A percentile compares a stretch with the other conserved stretches of the same genome.
Evolutionary conservation across 2,797 vertebrate species (phyloP).

Genomic region (Crossoptilon crossoptilon): DNA sequence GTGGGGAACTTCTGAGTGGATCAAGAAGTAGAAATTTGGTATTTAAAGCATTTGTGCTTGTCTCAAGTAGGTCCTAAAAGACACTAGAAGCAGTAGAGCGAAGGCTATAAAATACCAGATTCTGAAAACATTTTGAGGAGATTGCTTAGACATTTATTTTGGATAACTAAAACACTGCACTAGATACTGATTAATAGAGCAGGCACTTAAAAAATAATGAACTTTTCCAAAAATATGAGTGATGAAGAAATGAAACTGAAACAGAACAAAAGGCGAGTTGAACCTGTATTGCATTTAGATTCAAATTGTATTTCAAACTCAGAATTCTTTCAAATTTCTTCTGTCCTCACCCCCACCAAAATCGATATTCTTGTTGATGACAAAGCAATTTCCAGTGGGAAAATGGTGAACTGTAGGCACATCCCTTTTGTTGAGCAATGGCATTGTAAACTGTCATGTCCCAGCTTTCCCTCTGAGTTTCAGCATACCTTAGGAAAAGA

Average conservation of each 20-base stretch:
- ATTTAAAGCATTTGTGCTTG: background rate
- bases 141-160: background rate
- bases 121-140: background rate
- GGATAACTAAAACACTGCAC: background rate
- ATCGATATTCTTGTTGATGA: background rate
- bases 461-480: background rate
- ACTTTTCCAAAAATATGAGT: background rate
- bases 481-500: background rate
- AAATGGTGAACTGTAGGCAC: background rate
- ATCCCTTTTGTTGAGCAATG: background rate
- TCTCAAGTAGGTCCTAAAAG: background rate
- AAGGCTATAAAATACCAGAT: background rate
- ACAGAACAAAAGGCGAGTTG: background rate
- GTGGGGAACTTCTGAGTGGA: background rate
- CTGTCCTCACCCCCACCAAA: background rate
- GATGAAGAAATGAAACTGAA: background rate
- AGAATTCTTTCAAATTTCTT: background rate
- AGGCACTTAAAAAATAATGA: background rate
- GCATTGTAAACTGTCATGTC: background rate
- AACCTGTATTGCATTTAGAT: background rate
- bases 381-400: background rate
- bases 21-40: background rate
- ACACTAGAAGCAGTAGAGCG: background rate
- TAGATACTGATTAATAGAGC: background rate
- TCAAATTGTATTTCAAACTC: background rate